A percentile compares a stretch with the other conserved stretches of the same genome.
These are phyloP conservation scores for Caenorhabditis auriculariae DNA, from an alignment of 2,888 invertebrate species.

Conservation along the genomic window DNA sequence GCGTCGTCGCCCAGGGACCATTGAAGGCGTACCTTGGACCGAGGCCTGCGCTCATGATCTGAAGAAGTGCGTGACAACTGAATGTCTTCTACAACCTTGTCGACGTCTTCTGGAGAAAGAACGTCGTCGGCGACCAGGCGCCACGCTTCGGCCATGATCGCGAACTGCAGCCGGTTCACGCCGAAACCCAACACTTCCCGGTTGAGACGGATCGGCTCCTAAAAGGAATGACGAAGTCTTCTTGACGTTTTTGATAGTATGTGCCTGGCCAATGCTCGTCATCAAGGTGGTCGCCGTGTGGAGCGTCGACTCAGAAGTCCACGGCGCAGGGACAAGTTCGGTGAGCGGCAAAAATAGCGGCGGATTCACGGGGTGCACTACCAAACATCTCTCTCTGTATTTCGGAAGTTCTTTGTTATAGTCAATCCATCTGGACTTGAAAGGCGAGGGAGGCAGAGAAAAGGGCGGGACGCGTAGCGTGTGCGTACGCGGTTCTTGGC, in stretches of 20 bases:
- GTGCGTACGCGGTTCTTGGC: too few species aligned
- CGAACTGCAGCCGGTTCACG: slow-evolving; percentile 91
- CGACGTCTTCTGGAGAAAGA: slow-evolving; percentile 83
- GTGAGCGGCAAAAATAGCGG: slow-evolving; percentile 93
- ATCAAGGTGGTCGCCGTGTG: slow-evolving; percentile 77
- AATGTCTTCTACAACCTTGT: slow-evolving; percentile 72
- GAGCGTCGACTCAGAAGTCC: slow-evolving; percentile 81
- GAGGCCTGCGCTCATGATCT: slow-evolving; percentile 66
- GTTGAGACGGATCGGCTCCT: slow-evolving; percentile 80
- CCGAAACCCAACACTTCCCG: slow-evolving; percentile 89
- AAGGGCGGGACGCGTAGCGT: too few species aligned
- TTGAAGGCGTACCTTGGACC: slow-evolving; percentile 93
- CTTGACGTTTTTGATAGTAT: not conserved
- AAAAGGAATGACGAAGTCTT: slow-evolving; percentile 15
- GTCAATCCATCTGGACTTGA: too few species aligned
- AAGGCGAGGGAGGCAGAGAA: too few species aligned
- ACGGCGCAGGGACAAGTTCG: slow-evolving; percentile 89
- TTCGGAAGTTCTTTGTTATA: too few species aligned
- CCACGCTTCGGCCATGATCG: slow-evolving; percentile 89
- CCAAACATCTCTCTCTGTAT: slow-evolving; percentile 62
- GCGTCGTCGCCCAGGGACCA: slow-evolving; percentile 88
- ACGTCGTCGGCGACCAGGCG: slow-evolving; percentile 81
- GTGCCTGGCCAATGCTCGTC: slow-evolving; percentile 81
- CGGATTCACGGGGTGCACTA: slow-evolving; percentile 74
- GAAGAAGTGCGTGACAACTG: not conserved